A percentile compares a stretch with the other conserved stretches of the same genome.
These are phyloP conservation scores for Gymnosoma rotundatum DNA, from an alignment of 2,888 invertebrate species.

Conservation along the genomic window DNA sequence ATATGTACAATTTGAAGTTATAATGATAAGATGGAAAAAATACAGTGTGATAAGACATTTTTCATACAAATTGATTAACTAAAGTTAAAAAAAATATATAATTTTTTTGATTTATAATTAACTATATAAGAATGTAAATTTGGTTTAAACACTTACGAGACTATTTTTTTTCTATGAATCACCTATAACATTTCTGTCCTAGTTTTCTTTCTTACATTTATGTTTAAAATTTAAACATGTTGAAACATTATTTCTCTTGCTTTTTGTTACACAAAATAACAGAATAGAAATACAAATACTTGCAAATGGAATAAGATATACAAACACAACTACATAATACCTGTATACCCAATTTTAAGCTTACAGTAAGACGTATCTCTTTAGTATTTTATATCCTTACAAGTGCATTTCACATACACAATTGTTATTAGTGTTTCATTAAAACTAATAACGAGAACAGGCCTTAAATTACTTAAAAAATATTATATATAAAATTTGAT, in stretches of 20 bases:
- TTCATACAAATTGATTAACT: not conserved
- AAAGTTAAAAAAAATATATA: not conserved
- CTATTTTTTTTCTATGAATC: too few relatives aligned
- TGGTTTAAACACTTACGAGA: too few relatives aligned
- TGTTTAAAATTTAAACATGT: constrained; percentile 24
- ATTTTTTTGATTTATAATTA: not conserved
- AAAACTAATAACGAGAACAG: not conserved
- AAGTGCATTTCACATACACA: constrained; percentile 1
- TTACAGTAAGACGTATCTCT: constrained; percentile 23
- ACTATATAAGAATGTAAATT: not conserved
- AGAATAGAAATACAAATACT: not conserved
- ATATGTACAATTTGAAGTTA: constrained; percentile 37
- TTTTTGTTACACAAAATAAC: not conserved
- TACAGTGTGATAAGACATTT: not conserved
- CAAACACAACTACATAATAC: not conserved
- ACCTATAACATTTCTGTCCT: not conserved
- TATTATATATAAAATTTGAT: too few relatives aligned
- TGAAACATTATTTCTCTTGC: constrained; percentile 21
- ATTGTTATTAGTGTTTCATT: constrained; percentile 1
- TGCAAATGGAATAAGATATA: not conserved
- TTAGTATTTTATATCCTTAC: constrained; percentile 44
- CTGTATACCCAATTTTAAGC: not conserved
- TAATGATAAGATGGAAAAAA: constrained; percentile 17
- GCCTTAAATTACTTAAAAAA: not conserved
- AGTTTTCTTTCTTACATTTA: not conserved